Base-by-base conservation (phyloP, 2,888 invertebrate species). In the Aphrophora alni region DNA sequence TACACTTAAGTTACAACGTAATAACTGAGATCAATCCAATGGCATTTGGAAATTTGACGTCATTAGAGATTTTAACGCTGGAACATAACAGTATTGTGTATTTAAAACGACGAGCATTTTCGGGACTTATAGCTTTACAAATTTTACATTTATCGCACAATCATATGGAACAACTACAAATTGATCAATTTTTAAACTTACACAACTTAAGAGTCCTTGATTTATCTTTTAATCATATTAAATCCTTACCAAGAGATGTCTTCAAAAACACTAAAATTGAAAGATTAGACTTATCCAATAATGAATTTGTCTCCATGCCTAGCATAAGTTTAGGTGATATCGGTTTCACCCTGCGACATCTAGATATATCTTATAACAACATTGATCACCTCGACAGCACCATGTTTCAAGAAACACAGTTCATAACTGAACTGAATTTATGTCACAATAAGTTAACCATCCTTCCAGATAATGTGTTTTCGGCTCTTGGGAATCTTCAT, bases 351-450 rank as follows among this genome's bases (percentile, higher is more conserved):
- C 88, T 97, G 82, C 90, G 95, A 76, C 93, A 93, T 87, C 91
- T 97, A 81, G 94, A 95, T 86, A 90, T 97, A 87, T 93, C 94
- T 0, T 91, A 92, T 83, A 97, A 97, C 88, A 93, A 91, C 83
- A 91, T 97, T 83, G 96, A 97, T 87, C 96, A 95, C 87, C 90
- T 97, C 84, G 97, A 97, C 88, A 94, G 95, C 85, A 95, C 94
- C 82, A 95, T 96, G 89, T 96, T 97, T 87, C 93, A 95, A 69
- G 93, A 94, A 86, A 95, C 94, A 38, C 94, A 95, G 77, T 94
- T 94, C 87, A 89, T 97, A 71, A 92, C 94, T 80, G 92, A 92
- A 85, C 89, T 97, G 80, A 94, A 95, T 89, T 89, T 97, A 86
- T 94, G 94, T 72, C 91, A 92, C 86, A 97, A 97, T 89, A 93